phyloP scores from a whole-genome alignment of 2,888 invertebrate genomes.

The Melipona beecheii region DNA sequence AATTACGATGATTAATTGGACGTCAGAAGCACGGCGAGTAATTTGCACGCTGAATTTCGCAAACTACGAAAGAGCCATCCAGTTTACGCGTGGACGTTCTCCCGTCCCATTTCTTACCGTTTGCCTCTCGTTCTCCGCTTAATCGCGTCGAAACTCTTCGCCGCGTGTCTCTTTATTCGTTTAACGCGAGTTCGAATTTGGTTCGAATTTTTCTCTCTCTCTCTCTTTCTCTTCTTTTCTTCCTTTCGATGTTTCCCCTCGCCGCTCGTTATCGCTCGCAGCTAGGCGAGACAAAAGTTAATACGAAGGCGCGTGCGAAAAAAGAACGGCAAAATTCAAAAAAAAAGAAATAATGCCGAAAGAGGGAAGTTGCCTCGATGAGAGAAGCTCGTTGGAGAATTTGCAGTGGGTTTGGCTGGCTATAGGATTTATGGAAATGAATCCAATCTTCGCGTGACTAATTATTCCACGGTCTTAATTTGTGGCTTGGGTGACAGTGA shows the following conservation, averaged over 20 bases:
- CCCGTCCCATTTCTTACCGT: conserved; percentile 22
- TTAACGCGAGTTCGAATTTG: conserved; percentile 37
- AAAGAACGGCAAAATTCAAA: background rate
- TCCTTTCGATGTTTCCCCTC: background rate
- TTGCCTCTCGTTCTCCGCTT: conserved; percentile 39
- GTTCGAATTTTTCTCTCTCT: background rate
- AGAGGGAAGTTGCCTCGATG: background rate
- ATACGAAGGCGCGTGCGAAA: background rate
- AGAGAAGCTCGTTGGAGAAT: too few relatives aligned
- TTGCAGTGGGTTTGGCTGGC: background rate
- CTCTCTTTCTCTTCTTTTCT: background rate
- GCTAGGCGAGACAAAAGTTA: background rate
- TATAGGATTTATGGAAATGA: conserved; percentile 10
- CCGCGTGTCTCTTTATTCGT: conserved; percentile 20
- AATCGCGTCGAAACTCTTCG: conserved; percentile 46
- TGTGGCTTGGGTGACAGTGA: conserved; percentile 22
- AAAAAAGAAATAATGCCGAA: too few relatives aligned
- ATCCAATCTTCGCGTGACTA: conserved; percentile 33
- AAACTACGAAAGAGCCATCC: conserved; percentile 58
- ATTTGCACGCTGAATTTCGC: conserved; percentile 66
- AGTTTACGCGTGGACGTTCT: conserved; percentile 45
- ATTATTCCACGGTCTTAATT: conserved; percentile 21
- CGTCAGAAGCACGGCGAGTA: conserved; percentile 65
- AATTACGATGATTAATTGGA: conserved; percentile 73
- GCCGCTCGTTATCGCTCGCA: background rate